These are phyloP conservation scores for Brachionus angularis DNA, from an alignment of 1,140 invertebrate species.

Conservation along the genomic window DNA sequence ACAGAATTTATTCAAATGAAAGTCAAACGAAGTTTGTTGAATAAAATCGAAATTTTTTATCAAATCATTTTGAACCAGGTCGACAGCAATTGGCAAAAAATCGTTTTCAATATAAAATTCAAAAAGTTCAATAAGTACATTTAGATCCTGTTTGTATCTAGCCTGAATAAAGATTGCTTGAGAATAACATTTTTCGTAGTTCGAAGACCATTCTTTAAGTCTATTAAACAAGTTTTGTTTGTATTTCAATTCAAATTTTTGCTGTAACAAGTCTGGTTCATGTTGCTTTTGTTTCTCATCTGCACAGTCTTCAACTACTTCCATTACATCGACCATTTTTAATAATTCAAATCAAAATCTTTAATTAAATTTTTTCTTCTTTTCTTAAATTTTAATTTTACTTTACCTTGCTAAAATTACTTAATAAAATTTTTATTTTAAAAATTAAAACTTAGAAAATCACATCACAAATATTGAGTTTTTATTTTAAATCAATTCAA, in stretches of 20 bases:
- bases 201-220: neutral
- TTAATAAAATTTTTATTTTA: no score
- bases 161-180: constrained; percentile 29
- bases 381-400: no score
- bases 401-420: no score
- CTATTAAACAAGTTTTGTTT: neutral
- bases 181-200: constrained; percentile 11
- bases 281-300: neutral
- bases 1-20: constrained; percentile 5
- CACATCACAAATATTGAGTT: no score
- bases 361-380: no score
- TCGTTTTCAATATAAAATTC: constrained; percentile 6
- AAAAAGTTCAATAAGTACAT: neutral
- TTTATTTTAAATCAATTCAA: no score
- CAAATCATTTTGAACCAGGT: neutral
- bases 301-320: neutral
- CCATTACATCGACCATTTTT: no score
- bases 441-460: no score
- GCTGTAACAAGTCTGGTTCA: neutral
- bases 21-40: neutral
- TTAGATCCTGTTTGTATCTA: constrained; percentile 19
- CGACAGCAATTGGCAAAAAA: neutral
- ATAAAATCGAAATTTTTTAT: constrained; percentile 21
- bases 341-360: no score
- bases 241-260: constrained; percentile 20